Evolutionary conservation across 1,140 invertebrate genomes (phyloP), one percentile per base, ranked within the genome.

Genomic region (Drosophila tropicalis): DNA sequence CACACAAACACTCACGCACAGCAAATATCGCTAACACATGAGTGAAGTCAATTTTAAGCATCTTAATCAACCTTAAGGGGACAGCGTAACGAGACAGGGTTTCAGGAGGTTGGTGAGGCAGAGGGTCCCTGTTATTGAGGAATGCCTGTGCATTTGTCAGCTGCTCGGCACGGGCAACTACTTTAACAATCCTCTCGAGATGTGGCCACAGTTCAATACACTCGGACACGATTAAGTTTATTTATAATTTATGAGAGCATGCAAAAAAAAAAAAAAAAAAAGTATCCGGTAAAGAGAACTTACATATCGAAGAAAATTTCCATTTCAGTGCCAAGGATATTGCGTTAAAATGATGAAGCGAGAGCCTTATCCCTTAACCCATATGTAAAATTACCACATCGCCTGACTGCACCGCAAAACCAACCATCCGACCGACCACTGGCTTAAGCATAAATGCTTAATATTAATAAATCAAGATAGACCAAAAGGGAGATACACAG

Each of bases 221-320:
- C 76, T 81, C 72, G 79, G 76, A 79, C 81, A 81, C 76, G 81
- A 83, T 77, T 85, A 83, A 81, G 67, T 79, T 58, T 82, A 82
- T 86, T 86, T 86, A 81, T 86, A 86, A 86, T 86, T 86, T 86
- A 86, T 86, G 79, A 67, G 67, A 56, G 44, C 44, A n/a, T 25
- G 39, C 41, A 60, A 56, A 47, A 58, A 47, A 57, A 62, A 51
- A 55, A 13, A 32, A n/a, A n/a, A n/a, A 36, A 67, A 41, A 70
- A 54, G 29, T 6, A 29, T 29, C 29, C 29, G 29, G 29, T 62
- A 65, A 47, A 61, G 77, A 76, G 32, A 34, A 19, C 44, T 51
- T 51, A 51, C 44, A 22, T 51, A 51, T 17, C 44, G 44, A 51
- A 51, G 17, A n/a, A 71, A 76, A 71, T 76, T 86, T 81, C 70